Conservation (phyloP, 2,888 invertebrate species). For the Phania funesta region DNA sequence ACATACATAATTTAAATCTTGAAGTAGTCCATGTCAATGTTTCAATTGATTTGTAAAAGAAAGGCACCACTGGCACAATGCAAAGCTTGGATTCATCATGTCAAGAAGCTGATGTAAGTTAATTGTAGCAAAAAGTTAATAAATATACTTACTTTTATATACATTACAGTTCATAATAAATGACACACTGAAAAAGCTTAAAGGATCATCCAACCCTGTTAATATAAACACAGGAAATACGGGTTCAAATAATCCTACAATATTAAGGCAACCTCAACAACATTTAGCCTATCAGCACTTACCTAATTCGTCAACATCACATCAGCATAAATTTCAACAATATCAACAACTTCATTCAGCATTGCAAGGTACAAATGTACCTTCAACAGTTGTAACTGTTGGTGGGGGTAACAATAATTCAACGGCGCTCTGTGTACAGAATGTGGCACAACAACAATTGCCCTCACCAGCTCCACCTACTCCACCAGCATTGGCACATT, state of each 20-base stretch:
- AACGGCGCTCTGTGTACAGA: not conserved
- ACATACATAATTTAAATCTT: constrained; percentile 1
- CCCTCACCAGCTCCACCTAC: constrained; percentile 67
- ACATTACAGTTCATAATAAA: constrained; percentile 79
- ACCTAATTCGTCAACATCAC: constrained; percentile 48
- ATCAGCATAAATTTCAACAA: constrained; percentile 68
- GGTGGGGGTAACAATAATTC: constrained; percentile 46
- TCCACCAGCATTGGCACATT: constrained; percentile 59
- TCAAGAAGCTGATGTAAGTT: constrained; percentile 85
- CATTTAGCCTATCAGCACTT: constrained; percentile 63
- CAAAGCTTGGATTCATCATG: constrained; percentile 85
- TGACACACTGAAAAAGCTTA: constrained; percentile 79
- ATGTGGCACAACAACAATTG: constrained; percentile 61
- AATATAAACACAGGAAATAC: constrained; percentile 67
- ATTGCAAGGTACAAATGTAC: constrained; percentile 69
- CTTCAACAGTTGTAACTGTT: constrained; percentile 19
- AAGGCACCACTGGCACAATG: constrained; percentile 82
- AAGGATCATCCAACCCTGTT: constrained; percentile 73
- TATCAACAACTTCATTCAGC: constrained; percentile 73
- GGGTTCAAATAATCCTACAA: constrained; percentile 69
- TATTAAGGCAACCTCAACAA: constrained; percentile 68
- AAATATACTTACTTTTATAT: not conserved
- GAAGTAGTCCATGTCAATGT: constrained; percentile 71
- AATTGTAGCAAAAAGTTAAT: not conserved
- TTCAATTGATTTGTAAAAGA: constrained; percentile 71